Evolutionary conservation across 1,140 invertebrate genomes (phyloP).

Genomic region (Polypedilum pembai): DNA sequence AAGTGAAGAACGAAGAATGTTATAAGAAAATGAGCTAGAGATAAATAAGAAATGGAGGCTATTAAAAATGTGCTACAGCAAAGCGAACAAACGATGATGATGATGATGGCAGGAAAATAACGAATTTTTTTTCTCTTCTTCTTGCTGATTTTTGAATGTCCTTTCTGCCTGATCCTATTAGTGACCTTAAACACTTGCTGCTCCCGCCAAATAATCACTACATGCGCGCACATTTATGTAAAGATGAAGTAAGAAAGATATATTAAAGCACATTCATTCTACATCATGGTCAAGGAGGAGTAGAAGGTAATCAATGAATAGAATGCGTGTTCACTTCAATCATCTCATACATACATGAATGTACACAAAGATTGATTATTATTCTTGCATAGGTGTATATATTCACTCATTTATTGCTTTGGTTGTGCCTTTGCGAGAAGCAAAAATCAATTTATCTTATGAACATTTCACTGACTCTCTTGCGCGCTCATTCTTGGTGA

Average conservation of each 20-base stretch:
- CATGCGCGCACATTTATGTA: background rate
- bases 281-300: background rate
- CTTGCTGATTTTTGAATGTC: background rate
- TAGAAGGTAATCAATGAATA: slow-evolving; percentile 9
- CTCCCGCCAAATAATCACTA: too few species aligned
- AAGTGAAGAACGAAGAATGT: background rate
- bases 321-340: slow-evolving; percentile 17
- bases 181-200: background rate
- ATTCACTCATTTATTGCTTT: background rate
- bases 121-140: background rate
- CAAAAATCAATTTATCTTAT: slow-evolving; percentile 12
- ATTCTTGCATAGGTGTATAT: background rate
- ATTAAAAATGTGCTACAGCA: slow-evolving; percentile 15
- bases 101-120: slow-evolving; percentile 6
- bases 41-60: slow-evolving; percentile 8
- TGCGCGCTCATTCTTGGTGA: background rate
- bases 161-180: background rate
- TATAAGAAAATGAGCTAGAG: slow-evolving; percentile 2
- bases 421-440: background rate
- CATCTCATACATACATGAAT: background rate
- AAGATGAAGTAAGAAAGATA: background rate
- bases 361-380: slow-evolving; percentile 10
- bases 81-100: background rate
- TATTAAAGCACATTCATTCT: background rate
- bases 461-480: background rate